These are phyloP conservation scores for Tribolium freemani DNA, from an alignment of 2,888 invertebrate species.

Conservation along the genomic window DNA sequence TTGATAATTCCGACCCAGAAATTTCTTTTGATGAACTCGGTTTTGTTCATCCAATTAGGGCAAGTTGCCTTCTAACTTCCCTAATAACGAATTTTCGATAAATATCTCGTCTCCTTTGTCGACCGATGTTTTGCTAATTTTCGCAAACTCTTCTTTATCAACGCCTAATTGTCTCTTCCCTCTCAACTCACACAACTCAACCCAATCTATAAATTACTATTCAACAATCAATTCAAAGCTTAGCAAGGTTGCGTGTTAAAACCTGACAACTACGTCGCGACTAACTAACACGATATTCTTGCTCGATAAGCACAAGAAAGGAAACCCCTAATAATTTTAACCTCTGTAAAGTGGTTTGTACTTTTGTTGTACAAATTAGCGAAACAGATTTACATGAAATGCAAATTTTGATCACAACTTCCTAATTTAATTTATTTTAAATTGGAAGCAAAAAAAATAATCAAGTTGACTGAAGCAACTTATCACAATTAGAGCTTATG, in stretches of 20 bases:
- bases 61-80: conserved; percentile 9
- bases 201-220: conserved; percentile 21
- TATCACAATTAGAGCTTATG: not conserved
- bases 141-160: conserved; percentile 6
- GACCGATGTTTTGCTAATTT: conserved; percentile 12
- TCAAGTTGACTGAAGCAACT: not conserved
- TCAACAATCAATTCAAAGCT: conserved; percentile 27
- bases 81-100: conserved; percentile 32
- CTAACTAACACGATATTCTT: conserved; percentile 29
- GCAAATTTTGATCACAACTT: conserved; percentile 16
- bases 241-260: conserved; percentile 28
- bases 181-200: not conserved
- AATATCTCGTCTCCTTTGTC: conserved; percentile 21
- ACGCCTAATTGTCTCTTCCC: conserved; percentile 8
- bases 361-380: conserved; percentile 37
- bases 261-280: conserved; percentile 24
- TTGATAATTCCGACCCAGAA: conserved; percentile 14
- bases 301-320: conserved; percentile 24
- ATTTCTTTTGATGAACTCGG: conserved; percentile 10
- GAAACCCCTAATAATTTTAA: conserved; percentile 32
- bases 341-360: conserved; percentile 32
- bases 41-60: conserved; percentile 29
- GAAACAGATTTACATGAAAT: conserved; percentile 32
- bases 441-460: conserved; percentile 20
- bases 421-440: conserved; percentile 5